Evolutionary conservation across 1,140 invertebrate species (phyloP).

Genomic region (Chlorops oryzae): DNA sequence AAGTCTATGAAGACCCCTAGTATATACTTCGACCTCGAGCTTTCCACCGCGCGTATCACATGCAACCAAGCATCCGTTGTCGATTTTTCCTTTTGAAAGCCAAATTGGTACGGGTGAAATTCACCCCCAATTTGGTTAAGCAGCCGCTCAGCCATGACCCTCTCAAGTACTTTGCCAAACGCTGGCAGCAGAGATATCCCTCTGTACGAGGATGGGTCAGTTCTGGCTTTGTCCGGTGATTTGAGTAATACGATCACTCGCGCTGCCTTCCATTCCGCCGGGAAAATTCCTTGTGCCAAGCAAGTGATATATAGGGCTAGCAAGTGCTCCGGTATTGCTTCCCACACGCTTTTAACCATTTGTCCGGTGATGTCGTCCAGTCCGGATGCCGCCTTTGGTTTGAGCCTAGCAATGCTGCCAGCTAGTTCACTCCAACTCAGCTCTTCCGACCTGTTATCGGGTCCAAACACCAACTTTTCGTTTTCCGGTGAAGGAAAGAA

Average conservation of each 20-base stretch:
- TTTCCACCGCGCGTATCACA: too few relatives aligned
- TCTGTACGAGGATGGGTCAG: constrained; percentile 23
- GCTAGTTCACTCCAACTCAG: neutral
- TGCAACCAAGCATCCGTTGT: too few relatives aligned
- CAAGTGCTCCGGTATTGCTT: constrained; percentile 4
- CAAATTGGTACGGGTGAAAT: too few relatives aligned
- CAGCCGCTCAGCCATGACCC: constrained; percentile 19
- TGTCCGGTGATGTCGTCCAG: constrained; percentile 5
- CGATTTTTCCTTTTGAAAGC: too few relatives aligned
- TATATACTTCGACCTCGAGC: too few relatives aligned
- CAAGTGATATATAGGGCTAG: neutral
- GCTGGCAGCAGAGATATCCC: constrained; percentile 29
- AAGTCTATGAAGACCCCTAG: too few relatives aligned
- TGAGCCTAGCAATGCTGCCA: neutral
- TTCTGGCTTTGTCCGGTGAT: neutral
- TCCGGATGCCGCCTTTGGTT: neutral
- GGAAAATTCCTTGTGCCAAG: neutral
- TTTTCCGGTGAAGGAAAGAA: constrained; percentile 2
- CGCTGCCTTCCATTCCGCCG: constrained; percentile 19
- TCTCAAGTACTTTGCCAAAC: constrained; percentile 29
- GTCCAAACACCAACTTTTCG: neutral
- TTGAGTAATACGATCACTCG: constrained; percentile 26
- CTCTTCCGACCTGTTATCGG: neutral
- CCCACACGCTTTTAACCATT: constrained; percentile 7
- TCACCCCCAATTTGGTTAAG: too few relatives aligned